phyloP scores from a whole-genome alignment of 2,113 vertebrate species.

The Dicentrarchus labrax region DNA sequence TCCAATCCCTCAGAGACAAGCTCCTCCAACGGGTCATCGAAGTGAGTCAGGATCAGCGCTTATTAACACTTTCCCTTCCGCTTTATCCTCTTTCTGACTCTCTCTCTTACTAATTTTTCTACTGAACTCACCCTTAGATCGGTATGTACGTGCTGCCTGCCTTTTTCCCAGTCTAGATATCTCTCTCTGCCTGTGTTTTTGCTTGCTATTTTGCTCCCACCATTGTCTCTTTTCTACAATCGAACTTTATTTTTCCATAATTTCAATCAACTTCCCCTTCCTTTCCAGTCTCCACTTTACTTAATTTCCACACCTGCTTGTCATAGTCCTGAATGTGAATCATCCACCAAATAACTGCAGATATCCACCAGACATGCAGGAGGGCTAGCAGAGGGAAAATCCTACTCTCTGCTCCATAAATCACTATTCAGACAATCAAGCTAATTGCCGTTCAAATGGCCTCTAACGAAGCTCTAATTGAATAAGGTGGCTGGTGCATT shows the following conservation, averaged over 20 bases:
- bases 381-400: slow-evolving; percentile 51
- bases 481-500: slow-evolving; percentile 68
- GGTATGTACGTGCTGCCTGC: not conserved
- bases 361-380: slow-evolving; percentile 65
- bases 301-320: slow-evolving; percentile 75
- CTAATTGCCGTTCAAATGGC: slow-evolving; percentile 69
- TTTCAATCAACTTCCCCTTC: slow-evolving; percentile 45
- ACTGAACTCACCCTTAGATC: slow-evolving; percentile 6
- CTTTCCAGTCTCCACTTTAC: slow-evolving; percentile 38
- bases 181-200: not conserved
- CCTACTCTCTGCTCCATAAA: slow-evolving; percentile 63
- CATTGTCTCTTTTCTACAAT: slow-evolving; percentile 38
- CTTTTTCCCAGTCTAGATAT: slow-evolving; percentile 21
- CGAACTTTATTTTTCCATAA: slow-evolving; percentile 38
- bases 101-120: slow-evolving; percentile 25
- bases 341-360: slow-evolving; percentile 65
- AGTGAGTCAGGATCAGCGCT: slow-evolving; percentile 53
- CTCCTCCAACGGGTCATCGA: slow-evolving; percentile 56
- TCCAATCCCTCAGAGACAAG: slow-evolving; percentile 62
- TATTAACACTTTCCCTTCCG: slow-evolving; percentile 70
- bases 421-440: slow-evolving; percentile 76
- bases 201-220: slow-evolving; percentile 18
- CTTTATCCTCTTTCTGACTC: slow-evolving; percentile 20
- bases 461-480: slow-evolving; percentile 73
- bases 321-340: slow-evolving; percentile 61